phyloP scores from a whole-genome alignment of 2,797 vertebrate genomes.

The Centropyge bicolor region DNA sequence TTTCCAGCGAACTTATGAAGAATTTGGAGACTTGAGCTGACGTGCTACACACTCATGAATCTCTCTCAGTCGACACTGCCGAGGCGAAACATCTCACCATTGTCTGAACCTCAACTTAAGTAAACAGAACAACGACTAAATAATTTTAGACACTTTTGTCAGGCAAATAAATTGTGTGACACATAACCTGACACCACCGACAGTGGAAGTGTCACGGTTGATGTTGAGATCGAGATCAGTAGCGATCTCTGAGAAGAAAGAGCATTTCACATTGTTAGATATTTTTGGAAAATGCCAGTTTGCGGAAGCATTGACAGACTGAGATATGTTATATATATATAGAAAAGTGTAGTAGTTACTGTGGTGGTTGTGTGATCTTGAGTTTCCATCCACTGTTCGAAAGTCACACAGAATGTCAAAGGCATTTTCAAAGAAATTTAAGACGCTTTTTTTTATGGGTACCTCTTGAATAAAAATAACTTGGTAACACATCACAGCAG shows the following conservation, averaged over 20 bases:
- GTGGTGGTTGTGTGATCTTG: slow-evolving; percentile 32
- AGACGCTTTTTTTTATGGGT: not conserved
- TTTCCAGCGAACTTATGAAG: not conserved
- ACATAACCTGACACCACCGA: slow-evolving; percentile 25
- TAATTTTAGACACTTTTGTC: slow-evolving; percentile 31
- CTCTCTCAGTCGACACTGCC: slow-evolving; percentile 29
- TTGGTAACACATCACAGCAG: slow-evolving; percentile 33
- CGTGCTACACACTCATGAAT: not conserved
- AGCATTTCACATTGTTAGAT: slow-evolving; percentile 28
- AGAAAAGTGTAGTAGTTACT: slow-evolving; percentile 29
- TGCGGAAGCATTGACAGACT: not conserved
- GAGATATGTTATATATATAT: slow-evolving; percentile 29
- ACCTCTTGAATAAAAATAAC: slow-evolving; percentile 18
- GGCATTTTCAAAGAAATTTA: slow-evolving; percentile 5
- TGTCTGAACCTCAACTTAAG: not conserved
- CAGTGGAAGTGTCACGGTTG: not conserved
- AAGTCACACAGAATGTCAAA: slow-evolving; percentile 21
- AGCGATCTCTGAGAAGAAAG: slow-evolving; percentile 11
- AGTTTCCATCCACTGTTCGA: slow-evolving; percentile 31
- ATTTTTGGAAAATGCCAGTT: slow-evolving; percentile 33
- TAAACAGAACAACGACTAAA: slow-evolving; percentile 15
- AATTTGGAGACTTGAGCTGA: slow-evolving; percentile 1
- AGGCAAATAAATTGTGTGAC: slow-evolving; percentile 14
- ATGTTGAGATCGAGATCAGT: slow-evolving; percentile 16
- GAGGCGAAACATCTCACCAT: slow-evolving; percentile 15